Evolutionary conservation across 2,797 vertebrate species (phyloP), one percentile per base, ranked within the genome.

Genomic region (Catamblyrhynchus diadema): DNA sequence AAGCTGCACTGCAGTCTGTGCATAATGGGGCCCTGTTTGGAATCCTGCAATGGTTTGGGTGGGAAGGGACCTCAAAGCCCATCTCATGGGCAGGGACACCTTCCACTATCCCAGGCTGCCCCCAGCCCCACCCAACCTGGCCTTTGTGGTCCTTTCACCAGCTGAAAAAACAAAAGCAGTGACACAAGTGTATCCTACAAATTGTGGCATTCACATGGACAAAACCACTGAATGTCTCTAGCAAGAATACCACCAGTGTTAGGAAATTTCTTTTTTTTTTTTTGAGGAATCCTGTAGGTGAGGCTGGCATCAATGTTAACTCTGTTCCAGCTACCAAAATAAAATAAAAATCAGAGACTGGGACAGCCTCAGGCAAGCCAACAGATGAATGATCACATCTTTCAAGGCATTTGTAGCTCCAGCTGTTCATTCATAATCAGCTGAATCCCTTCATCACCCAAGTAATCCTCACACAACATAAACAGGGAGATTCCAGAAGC

Each of bases 161-260:
- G 41, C 37, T 67, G 44, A 35, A 74, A 78, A 78, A 60, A 56
- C 61, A 79, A 79, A 87, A 60, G 0, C 37, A 67, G 19, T 1
- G 10, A 33, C 3, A 8, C 6, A 23, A 0, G 1, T 41, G 35
- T 15, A n/a, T 33, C 64, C 44, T 59, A 33, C 25, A 64, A 65
- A 86, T 4, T 3, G 1, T 50, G 57, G 33, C 70, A 60, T 78
- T 81, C 33, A 12, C 0, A 2, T 10, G 51, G 42, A 28, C 22
- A 62, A 41, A 64, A 28, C 7, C 5, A 64, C 17, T 33, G 16
- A n/a, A 42, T 35, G 24, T 51, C 70, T 51, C 17, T 3, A 92
- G 45, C 44, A 88, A 51, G 74, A 88, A 41, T 16, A 7, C 19
- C 42, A 53, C 5, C 6, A 21, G 3, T 20, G 4, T 25, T 22